Percentiles rank a stretch among this genome's conserved stretches.
Conservation (phyloP, 2,888 invertebrate species). For the Tenthredo mesomela region DNA sequence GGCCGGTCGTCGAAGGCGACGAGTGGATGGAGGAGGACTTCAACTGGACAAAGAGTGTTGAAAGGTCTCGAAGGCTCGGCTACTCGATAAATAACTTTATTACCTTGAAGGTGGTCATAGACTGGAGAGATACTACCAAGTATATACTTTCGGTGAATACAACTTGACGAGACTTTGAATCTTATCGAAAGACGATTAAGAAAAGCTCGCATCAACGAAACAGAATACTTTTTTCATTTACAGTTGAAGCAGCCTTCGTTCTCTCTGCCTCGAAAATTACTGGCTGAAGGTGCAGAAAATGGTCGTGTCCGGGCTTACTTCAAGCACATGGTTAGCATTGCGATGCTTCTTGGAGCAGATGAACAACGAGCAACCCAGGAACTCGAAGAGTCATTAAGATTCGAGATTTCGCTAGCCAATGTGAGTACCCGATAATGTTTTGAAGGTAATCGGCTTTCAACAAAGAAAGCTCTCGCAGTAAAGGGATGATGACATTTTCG, state of each 20-base stretch:
- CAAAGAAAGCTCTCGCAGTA: not conserved
- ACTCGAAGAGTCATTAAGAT: constrained; percentile 88
- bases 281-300: constrained; percentile 90
- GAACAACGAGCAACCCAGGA: constrained; percentile 84
- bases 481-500: constrained; percentile 1
- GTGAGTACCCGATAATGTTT: constrained; percentile 80
- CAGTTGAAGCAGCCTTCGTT: constrained; percentile 93
- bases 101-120: constrained; percentile 93
- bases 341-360: constrained; percentile 91
- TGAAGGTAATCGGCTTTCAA: not conserved
- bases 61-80: constrained; percentile 88
- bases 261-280: constrained; percentile 91
- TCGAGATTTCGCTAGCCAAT: constrained; percentile 94
- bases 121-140: constrained; percentile 92
- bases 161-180: constrained; percentile 1
- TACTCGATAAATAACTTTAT: constrained; percentile 95
- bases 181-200: not conserved
- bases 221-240: constrained; percentile 57
- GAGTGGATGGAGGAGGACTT: constrained; percentile 86
- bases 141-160: constrained; percentile 89
- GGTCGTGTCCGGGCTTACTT: constrained; percentile 92
- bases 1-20: constrained; percentile 93
- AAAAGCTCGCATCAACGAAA: no score
- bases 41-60: constrained; percentile 91
- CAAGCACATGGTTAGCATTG: constrained; percentile 92